Base-by-base conservation (phyloP, 1,140 invertebrate species). In the Mesaphorura yosii region DNA sequence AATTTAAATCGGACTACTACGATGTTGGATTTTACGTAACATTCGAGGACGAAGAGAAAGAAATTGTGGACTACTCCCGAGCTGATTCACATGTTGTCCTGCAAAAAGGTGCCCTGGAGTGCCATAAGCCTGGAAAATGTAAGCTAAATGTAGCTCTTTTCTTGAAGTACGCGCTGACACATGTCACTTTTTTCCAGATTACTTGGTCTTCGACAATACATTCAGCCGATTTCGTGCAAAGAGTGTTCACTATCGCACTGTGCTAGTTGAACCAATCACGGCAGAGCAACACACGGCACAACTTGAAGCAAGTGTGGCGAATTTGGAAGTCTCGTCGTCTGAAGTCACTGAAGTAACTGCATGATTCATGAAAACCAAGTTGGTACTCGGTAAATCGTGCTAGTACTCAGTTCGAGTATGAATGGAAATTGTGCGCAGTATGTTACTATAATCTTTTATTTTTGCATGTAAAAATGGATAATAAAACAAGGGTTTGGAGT, bases 1-100 rank as follows among this genome's bases (percentile, higher is more conserved):
- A 14, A n/a, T 53, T 53, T 26, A 46, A 47, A 34, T 26, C 51
- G 17, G 51, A 53, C 19, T 27, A 53, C 29, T 53, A 53, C 28
- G 51, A 53, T 27, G 29, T 53, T 28, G 51, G 26, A 5, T 46
- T 49, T 37, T 4, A 34, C 20, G 10, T 48, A 19, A 5, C 7
- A 6, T 12, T 34, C 12, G 28, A 48, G 4, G 10, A 10, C 12
- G 40, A 52, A 12, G 44, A 53, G 12, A 25, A 10, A 3, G 41
- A 45, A 34, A 15, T 53, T 10, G 25, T 47, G 20, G 51, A 34
- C 17, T 47, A 23, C n/a, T 29, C 15, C 4, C 3, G 41, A 14
- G 47, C 28, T n/a, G 51, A 53, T 47, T 28, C 51, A 17, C 51
- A 53, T 25, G 3, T 47, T 4, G 3, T 29, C 17, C 3, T 34